Base-by-base conservation (phyloP, 2,797 vertebrate genomes). In the Antennarius maculatus region DNA sequence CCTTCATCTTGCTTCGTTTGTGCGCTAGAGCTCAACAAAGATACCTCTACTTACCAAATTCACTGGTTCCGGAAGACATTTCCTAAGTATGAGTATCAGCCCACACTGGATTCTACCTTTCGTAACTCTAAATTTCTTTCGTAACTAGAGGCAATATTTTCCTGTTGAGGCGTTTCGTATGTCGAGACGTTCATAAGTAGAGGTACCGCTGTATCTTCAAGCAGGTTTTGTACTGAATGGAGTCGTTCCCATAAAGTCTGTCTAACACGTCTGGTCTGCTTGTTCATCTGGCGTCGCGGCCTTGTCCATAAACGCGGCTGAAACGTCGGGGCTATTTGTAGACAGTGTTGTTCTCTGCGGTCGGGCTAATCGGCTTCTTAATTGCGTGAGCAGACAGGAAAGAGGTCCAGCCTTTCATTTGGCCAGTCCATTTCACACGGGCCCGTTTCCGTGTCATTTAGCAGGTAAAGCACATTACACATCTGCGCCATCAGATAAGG, bases 401-500 rank as follows among this genome's bases (percentile, higher is more conserved):
- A 88, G 79, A 80, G 74, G 84, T 82, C 86, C 86, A 79, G 58
- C 74, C 79, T 80, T 23, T 79, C 81, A 89, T 92, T 89, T 91
- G 82, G 83, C 66, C 84, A 85, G 84, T 80, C 86, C 83, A 89
- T 92, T 91, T 89, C 84, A 86, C 77, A 80, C 74, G 50, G 68
- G 63, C 72, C 80, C 60, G 71, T 88, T 89, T 87, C 82, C 81
- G 81, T 73, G 12, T 81, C 81, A 90, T 91, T 92, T 89, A 90
- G 81, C 88, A 91, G 86, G 81, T 85, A 75, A 89, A 79, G 76
- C 80, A 79, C 84, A 89, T 90, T 82, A 80, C 74, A 78, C 89
- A 92, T 91, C 89, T 91, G 90, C 84, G 68, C 15, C 70, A 74
- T 76, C 61, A 46, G 73, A 61, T 28, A 12, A 39, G 49, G 28